Percentiles rank a stretch among this genome's conserved stretches.
phyloP scores from a whole-genome alignment of 2,797 vertebrate species.

The Neomorphus geoffroyi region DNA sequence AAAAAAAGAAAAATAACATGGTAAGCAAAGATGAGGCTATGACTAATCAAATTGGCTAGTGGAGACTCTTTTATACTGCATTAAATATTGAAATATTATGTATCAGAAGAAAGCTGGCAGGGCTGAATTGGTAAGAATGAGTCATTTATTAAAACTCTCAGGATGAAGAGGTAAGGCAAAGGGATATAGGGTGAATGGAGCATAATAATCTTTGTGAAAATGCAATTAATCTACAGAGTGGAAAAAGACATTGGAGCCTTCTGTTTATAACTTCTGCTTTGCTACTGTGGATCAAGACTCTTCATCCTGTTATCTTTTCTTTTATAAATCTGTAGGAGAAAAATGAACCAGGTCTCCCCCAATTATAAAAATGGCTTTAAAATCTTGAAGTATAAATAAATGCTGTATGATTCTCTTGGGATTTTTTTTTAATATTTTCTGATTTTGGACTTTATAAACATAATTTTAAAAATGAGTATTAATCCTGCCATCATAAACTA shows the following conservation, averaged over 20 bases:
- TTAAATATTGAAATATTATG: slow-evolving; percentile 35
- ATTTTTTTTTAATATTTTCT: not conserved
- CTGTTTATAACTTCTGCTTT: slow-evolving; percentile 12
- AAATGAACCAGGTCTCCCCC: not conserved
- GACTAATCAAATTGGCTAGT: slow-evolving; percentile 57
- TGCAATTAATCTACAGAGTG: slow-evolving; percentile 45
- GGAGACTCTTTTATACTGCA: not conserved
- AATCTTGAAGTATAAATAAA: not conserved
- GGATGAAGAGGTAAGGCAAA: slow-evolving; percentile 9
- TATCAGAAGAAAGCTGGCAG: slow-evolving; percentile 30
- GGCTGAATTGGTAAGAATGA: slow-evolving; percentile 22
- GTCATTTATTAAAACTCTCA: slow-evolving; percentile 40
- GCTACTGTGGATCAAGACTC: not conserved
- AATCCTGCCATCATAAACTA: not conserved
- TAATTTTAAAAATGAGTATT: not conserved
- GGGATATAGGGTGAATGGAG: slow-evolving; percentile 39
- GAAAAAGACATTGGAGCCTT: slow-evolving; percentile 15
- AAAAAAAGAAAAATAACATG: not conserved
- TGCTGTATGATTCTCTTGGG: not conserved
- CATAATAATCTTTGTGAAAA: slow-evolving; percentile 56
- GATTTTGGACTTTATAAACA: not conserved
- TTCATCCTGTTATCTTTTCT: not conserved
- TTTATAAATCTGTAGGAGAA: not conserved
- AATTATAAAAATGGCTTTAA: not conserved
- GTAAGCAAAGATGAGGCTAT: slow-evolving; percentile 49